Evolutionary conservation across 2,888 invertebrate genomes (phyloP), one percentile per base, ranked within the genome.

Genomic region (Cerceris ruficornis): DNA sequence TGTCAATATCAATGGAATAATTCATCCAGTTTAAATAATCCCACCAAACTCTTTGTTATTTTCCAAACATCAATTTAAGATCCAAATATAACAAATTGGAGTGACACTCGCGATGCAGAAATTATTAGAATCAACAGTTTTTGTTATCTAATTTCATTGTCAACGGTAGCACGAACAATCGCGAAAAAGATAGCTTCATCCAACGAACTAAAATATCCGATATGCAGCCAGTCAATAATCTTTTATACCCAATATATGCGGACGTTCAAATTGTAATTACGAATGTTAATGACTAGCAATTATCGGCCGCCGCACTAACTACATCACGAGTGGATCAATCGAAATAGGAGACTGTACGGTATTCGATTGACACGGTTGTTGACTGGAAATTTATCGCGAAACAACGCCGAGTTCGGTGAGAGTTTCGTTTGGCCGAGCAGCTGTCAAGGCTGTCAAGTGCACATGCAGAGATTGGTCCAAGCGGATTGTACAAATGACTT

Each of bases 311-410:
- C 13, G 5, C 17, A 17, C 11, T 58, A 39, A 13, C 17, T 28
- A 39, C 39, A 57, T 28, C 17, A 0, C 57, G 6, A 28, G 41
- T 59, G n/a, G 41, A 62, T 41, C 7, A 49, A 58, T 55, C 46
- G 57, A 41, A 55, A 15, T 41, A 55, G n/a, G 11, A 15, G 41
- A 14, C 11, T 6, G 41, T 14, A 41, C 49, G 55, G 7, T 5
- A 62, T 49, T 50, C 57, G 70, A 64, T 70, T 58, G 41, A 8
- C 17, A 55, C 62, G 13, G n/a, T 57, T 57, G 17, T 60, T 46
- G 61, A 69, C 41, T 59, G 41, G n/a, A 6, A 58, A 58, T 60
- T 42, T 42, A 60, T 39, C 11, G 9, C 13, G 60, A 17, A 6
- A 43, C 15, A 43, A 43, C 7, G 13, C 14, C n/a, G 6, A 43